These are phyloP conservation scores for Capitella teleta DNA, from an alignment of 1,140 invertebrate species.

Conservation along the genomic window DNA sequence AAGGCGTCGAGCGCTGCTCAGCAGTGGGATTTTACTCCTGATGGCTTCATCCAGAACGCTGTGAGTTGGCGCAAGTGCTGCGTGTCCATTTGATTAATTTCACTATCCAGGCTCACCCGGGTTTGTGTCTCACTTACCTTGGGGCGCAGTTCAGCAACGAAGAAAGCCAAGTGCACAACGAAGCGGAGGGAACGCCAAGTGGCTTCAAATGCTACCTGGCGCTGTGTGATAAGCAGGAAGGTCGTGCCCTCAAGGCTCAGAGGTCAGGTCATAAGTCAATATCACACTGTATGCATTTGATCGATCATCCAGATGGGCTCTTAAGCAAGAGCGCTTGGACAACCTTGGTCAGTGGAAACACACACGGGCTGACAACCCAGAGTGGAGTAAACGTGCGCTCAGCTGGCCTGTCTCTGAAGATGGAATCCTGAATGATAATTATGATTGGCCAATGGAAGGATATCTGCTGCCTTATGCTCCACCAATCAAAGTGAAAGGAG, in stretches of 20 bases:
- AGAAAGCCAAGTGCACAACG: slow-evolving; percentile 15
- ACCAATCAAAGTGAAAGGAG: slow-evolving; percentile 17
- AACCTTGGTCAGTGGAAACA: slow-evolving; percentile 40
- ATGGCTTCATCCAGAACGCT: neutral
- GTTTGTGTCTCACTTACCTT: slow-evolving; percentile 28
- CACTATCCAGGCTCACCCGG: slow-evolving; percentile 24
- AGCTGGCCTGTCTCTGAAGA: slow-evolving; percentile 38
- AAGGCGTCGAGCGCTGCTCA: slow-evolving; percentile 21
- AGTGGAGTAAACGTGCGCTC: slow-evolving; percentile 37
- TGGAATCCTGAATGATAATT: slow-evolving; percentile 34
- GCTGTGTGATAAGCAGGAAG: slow-evolving; percentile 15
- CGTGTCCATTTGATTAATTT: neutral
- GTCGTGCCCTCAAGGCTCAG: slow-evolving; percentile 12
- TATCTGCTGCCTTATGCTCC: slow-evolving; percentile 36
- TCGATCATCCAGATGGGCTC: slow-evolving; percentile 32
- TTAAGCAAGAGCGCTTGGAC: slow-evolving; percentile 38
- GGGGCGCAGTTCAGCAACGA: slow-evolving; percentile 23
- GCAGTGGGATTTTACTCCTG: slow-evolving; percentile 29
- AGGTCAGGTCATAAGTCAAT: no score
- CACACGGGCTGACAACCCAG: slow-evolving; percentile 31
- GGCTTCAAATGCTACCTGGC: slow-evolving; percentile 12
- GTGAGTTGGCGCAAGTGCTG: no score
- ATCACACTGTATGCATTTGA: no score
- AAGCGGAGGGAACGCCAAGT: slow-evolving; percentile 13
- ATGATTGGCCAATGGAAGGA: slow-evolving; percentile 43